Percentiles rank a stretch among this genome's conserved stretches.
Evolutionary conservation across 2,797 vertebrate species (phyloP).

Genomic region (Coracias cyanogaster): DNA sequence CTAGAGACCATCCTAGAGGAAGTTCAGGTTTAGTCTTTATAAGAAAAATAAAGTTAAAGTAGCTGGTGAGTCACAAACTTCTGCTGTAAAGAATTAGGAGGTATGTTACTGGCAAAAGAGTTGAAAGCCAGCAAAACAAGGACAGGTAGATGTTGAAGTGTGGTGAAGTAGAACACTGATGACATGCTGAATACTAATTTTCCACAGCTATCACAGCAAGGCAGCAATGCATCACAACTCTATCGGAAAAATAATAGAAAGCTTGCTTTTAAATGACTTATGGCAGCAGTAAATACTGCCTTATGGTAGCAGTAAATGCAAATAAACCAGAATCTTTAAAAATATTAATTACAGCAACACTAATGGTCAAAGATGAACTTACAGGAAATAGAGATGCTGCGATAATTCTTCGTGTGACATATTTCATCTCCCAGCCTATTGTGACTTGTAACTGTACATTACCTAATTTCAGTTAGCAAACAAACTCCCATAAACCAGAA

Average conservation of each 20-base stretch:
- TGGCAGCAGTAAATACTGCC: neutral
- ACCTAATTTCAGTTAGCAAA: neutral
- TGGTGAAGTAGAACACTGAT: neutral
- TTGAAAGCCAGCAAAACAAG: neutral
- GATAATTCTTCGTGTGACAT: neutral
- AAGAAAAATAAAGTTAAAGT: neutral
- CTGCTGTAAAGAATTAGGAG: neutral
- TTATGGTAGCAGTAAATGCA: neutral
- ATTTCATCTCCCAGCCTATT: neutral
- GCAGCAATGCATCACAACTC: neutral
- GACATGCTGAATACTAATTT: neutral
- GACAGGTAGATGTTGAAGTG: neutral
- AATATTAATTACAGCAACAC: neutral
- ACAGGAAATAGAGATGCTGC: neutral
- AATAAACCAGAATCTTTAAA: neutral
- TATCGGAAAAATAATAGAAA: neutral
- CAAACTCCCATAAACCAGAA: neutral
- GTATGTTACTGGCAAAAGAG: neutral
- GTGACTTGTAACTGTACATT: neutral
- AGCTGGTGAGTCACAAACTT: neutral
- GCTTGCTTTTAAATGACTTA: neutral
- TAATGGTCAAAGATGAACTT: neutral
- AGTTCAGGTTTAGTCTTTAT: neutral
- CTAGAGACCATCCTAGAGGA: neutral
- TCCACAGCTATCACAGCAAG: neutral